Evolutionary conservation across 2,888 invertebrate species (phyloP).

Genomic region (Macrophya annulata): DNA sequence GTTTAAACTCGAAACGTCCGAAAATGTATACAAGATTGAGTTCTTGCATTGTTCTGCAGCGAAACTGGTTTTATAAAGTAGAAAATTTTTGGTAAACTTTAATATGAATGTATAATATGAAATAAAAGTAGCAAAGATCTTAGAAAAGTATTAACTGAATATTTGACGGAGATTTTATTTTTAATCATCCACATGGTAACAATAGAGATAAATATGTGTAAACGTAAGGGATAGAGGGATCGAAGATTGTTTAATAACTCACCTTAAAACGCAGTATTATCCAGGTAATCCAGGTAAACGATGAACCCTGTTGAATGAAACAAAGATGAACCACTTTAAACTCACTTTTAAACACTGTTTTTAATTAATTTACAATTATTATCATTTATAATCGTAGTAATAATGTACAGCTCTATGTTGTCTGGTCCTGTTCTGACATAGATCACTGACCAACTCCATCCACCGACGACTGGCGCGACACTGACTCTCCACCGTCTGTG

Average conservation of each 20-base stretch:
- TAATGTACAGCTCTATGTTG: conserved; percentile 24
- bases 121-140: too few relatives aligned
- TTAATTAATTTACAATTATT: conserved; percentile 25
- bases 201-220: not conserved
- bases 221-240: too few relatives aligned
- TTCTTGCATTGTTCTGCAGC: not conserved
- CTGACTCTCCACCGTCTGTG: conserved; percentile 62
- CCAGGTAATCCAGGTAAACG: conserved; percentile 32
- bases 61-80: not conserved
- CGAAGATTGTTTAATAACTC: not conserved
- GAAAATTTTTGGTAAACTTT: too few relatives aligned
- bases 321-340: conserved; percentile 38
- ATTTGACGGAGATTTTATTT: not conserved
- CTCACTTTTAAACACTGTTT: conserved; percentile 42
- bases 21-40: not conserved
- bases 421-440: conserved; percentile 68
- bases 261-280: conserved; percentile 47
- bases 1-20: not conserved
- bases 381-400: conserved; percentile 15
- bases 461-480: conserved; percentile 75
- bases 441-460: conserved; percentile 75
- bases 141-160: too few relatives aligned
- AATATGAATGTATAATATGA: too few relatives aligned
- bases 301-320: conserved; percentile 21
- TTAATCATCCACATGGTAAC: not conserved